Evolutionary conservation across 2,888 invertebrate species (phyloP).

Genomic region (Netelia fuscicornis): DNA sequence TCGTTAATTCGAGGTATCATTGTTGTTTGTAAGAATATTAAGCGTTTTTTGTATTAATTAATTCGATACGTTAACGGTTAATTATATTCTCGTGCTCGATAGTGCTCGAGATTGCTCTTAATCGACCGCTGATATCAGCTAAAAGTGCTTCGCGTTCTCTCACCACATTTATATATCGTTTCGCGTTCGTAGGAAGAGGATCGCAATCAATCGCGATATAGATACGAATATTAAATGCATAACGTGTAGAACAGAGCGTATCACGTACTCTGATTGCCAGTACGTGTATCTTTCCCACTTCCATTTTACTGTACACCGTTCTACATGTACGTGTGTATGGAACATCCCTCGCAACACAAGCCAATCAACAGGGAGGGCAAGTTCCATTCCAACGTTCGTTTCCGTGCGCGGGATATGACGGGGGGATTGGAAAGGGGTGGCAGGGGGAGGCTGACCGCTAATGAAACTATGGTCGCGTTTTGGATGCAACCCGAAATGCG

Average conservation of each 20-base stretch:
- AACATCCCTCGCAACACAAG: constrained; percentile 13
- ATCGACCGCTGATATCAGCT: too few relatives aligned
- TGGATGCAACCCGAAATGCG: constrained; percentile 47
- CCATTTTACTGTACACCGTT: background rate
- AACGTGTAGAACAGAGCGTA: constrained; percentile 13
- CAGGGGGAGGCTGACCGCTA: constrained; percentile 41
- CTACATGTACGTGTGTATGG: background rate
- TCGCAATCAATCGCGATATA: constrained; percentile 35
- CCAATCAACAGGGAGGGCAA: constrained; percentile 37
- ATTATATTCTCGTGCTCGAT: too few relatives aligned
- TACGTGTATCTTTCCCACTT: constrained; percentile 35
- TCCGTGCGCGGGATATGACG: constrained; percentile 55
- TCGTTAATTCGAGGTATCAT: too few relatives aligned
- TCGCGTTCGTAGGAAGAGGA: background rate
- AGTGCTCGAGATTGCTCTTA: too few relatives aligned
- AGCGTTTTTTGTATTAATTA: too few relatives aligned
- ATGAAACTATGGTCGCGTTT: constrained; percentile 61
- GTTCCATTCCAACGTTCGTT: constrained; percentile 52
- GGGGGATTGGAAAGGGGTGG: constrained; percentile 1
- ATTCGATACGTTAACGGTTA: too few relatives aligned
- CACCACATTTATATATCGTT: constrained; percentile 31
- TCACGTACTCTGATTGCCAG: constrained; percentile 18
- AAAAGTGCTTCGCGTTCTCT: background rate
- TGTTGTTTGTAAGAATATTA: too few relatives aligned
- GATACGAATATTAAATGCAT: background rate